Percentiles rank a stretch among this genome's conserved stretches.
phyloP scores from a whole-genome alignment of 2,797 vertebrate genomes.

The Muraenolepis orangiensis region DNA sequence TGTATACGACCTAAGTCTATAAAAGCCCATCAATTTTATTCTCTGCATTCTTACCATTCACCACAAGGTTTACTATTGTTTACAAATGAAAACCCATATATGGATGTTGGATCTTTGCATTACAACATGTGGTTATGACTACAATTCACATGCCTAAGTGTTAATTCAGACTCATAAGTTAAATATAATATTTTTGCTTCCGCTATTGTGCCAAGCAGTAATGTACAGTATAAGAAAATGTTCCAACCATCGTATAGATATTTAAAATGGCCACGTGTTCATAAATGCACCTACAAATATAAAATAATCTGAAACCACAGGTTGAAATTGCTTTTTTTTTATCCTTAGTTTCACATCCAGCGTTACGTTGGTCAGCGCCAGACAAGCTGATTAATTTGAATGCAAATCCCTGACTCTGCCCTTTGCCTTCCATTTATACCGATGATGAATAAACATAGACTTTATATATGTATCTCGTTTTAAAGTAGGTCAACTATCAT shows the following conservation, averaged over 20 bases:
- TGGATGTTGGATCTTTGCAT: background rate
- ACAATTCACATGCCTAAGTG: background rate
- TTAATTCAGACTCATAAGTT: background rate
- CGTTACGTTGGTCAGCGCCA: background rate
- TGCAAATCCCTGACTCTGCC: background rate
- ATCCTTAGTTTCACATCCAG: no score
- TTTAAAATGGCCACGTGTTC: background rate
- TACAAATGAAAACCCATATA: background rate
- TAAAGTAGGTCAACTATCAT: constrained; percentile 41
- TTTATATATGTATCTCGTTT: constrained; percentile 3
- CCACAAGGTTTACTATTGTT: background rate
- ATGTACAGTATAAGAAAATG: background rate
- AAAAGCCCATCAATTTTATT: background rate
- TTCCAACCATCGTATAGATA: background rate
- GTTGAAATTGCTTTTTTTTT: background rate
- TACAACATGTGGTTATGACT: background rate
- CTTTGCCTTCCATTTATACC: background rate
- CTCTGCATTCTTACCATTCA: background rate
- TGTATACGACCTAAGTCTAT: background rate
- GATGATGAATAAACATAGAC: background rate
- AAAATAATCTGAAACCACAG: background rate
- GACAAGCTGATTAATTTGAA: background rate
- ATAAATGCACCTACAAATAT: background rate
- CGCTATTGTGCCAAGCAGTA: background rate
- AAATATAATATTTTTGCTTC: background rate